Percentiles rank a stretch among this genome's conserved stretches.
phyloP scores from a whole-genome alignment of 2,113 vertebrate species.

The Lethenteron camtschaticum region DNA sequence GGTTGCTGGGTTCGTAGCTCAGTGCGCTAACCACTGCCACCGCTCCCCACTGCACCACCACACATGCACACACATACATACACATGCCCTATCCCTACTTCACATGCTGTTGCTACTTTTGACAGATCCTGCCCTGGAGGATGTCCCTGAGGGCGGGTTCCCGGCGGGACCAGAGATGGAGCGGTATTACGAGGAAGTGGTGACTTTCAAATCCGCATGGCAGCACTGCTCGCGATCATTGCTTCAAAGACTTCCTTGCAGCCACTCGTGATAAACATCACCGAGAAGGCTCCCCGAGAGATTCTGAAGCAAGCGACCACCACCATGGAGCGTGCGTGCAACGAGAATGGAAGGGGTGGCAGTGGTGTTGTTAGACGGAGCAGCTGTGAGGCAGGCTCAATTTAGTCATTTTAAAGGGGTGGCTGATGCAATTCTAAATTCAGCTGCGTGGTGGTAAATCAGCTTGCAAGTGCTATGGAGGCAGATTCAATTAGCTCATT shows the following conservation, averaged over 20 bases:
- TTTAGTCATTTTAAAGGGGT: background rate
- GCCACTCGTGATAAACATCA: conserved; percentile 32
- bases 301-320: conserved; percentile 32
- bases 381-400: background rate
- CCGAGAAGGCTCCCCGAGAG: conserved; percentile 29
- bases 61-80: too few relatives aligned
- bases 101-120: too few relatives aligned
- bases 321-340: conserved; percentile 51
- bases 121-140: background rate
- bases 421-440: background rate
- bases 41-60: too few relatives aligned
- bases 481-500: background rate
- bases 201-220: conserved; percentile 28
- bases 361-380: background rate
- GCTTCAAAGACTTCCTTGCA: conserved; percentile 12
- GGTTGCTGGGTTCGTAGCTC: too few relatives aligned
- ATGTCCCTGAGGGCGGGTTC: conserved; percentile 28
- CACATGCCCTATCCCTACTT: too few relatives aligned
- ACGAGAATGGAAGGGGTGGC: background rate
- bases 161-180: conserved; percentile 47
- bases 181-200: conserved; percentile 21
- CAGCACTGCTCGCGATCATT: conserved; percentile 20
- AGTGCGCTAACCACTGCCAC: too few relatives aligned
- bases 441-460: background rate
- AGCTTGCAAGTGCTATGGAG: background rate